phyloP scores from a whole-genome alignment of 2,113 vertebrate genomes.

The Indicator indicator region DNA sequence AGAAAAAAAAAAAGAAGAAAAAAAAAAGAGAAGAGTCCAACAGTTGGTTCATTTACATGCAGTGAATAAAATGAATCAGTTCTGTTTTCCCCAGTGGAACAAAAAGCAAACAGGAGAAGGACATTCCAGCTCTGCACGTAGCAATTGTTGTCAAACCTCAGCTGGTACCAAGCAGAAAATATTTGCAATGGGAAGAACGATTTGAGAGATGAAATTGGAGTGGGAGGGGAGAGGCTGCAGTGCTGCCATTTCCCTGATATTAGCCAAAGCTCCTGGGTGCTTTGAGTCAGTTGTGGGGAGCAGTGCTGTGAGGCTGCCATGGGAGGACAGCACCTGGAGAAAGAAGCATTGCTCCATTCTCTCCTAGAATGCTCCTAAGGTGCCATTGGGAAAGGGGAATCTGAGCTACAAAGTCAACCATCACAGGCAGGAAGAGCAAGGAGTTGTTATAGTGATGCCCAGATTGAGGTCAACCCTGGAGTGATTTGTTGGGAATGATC shows the following conservation, averaged over 20 bases:
- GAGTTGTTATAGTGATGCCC: not conserved
- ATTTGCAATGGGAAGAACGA: conserved; percentile 14
- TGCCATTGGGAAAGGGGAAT: not conserved
- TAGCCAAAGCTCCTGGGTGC: not conserved
- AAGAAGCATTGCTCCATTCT: not conserved
- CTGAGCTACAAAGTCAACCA: not conserved
- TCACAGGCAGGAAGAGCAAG: not conserved
- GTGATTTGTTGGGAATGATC: not conserved
- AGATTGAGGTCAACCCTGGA: not conserved
- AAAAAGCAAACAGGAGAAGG: conserved; percentile 19
- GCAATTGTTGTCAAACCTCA: conserved; percentile 35
- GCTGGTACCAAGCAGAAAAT: conserved; percentile 11
- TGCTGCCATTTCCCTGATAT: rapidly evolving
- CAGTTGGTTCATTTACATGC: conserved; percentile 47
- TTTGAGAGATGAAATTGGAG: not conserved
- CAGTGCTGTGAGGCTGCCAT: not conserved
- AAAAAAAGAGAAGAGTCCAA: not conserved
- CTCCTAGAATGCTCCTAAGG: not conserved
- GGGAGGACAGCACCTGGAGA: not conserved
- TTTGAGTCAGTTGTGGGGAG: not conserved
- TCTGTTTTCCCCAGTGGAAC: conserved; percentile 36
- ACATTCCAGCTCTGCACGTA: not conserved
- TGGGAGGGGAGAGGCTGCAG: not conserved
- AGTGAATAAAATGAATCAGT: conserved; percentile 33
- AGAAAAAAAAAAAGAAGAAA: not conserved